phyloP scores from a whole-genome alignment of 2,888 invertebrate species.

The Phasia obesa region DNA sequence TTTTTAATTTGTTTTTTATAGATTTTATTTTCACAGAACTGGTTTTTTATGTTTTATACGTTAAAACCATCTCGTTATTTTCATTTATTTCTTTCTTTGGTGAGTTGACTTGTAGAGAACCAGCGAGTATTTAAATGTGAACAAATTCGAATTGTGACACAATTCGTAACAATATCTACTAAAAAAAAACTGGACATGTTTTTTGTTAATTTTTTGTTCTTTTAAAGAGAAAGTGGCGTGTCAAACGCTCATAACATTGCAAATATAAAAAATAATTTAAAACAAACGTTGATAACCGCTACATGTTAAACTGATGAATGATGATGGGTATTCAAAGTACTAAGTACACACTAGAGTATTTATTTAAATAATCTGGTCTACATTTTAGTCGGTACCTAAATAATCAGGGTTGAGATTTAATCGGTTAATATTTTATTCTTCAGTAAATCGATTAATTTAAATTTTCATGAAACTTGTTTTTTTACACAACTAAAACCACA shows the following conservation, averaged over 20 bases:
- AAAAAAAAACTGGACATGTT: neutral
- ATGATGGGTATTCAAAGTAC: no score
- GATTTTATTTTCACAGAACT: constrained; percentile 22
- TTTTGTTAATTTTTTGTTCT: neutral
- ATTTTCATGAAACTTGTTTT: no score
- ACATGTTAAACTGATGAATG: no score
- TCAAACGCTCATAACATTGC: constrained; percentile 2
- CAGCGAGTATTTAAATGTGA: constrained; percentile 26
- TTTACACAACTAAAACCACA: no score
- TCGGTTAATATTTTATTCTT: no score
- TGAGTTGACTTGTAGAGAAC: constrained; percentile 2
- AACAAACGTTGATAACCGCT: neutral
- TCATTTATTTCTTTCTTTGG: neutral
- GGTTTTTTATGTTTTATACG: constrained; percentile 10
- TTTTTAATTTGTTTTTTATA: neutral
- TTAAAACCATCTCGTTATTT: neutral
- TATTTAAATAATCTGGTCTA: no score
- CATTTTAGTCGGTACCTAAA: no score
- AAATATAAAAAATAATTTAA: constrained; percentile 10
- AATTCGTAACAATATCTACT: constrained; percentile 3
- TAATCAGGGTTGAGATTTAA: no score
- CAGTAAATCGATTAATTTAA: no score
- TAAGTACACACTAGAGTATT: no score
- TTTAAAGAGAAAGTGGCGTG: constrained; percentile 30
- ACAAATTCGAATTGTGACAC: constrained; percentile 9